Conservation (phyloP, 2,888 invertebrate genomes). For the Cosmorhoe ocellata region DNA sequence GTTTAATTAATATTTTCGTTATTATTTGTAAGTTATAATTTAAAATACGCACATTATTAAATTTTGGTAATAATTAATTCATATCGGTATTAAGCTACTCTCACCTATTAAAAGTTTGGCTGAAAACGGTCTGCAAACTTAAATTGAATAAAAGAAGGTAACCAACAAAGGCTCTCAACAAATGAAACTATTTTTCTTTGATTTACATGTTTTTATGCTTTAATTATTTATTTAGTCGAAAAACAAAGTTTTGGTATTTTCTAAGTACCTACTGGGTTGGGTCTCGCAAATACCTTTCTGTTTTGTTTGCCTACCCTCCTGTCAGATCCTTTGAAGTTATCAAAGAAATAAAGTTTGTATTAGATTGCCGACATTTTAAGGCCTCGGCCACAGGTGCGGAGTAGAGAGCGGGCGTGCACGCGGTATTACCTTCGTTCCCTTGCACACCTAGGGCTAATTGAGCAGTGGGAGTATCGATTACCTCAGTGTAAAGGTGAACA, state of each 20-base stretch:
- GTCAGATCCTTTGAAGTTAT: constrained; percentile 22
- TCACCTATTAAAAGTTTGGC: too few relatives aligned
- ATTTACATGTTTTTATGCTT: background rate
- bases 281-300: constrained; percentile 14
- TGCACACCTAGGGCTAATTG: background rate
- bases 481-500: background rate
- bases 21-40: too few relatives aligned
- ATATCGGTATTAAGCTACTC: too few relatives aligned
- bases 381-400: background rate
- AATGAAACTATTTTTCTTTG: background rate
- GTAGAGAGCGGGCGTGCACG: background rate
- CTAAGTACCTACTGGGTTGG: constrained; percentile 1
- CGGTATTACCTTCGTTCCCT: background rate
- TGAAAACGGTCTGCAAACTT: too few relatives aligned
- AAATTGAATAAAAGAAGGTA: too few relatives aligned
- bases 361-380: constrained; percentile 18
- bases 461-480: background rate
- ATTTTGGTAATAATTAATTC: too few relatives aligned
- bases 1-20: too few relatives aligned
- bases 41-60: too few relatives aligned
- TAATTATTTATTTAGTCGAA: constrained; percentile 3
- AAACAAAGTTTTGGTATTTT: constrained; percentile 10
- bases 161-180: too few relatives aligned
- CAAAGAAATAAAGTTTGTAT: constrained; percentile 25
- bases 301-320: constrained; percentile 14